phyloP scores from a whole-genome alignment of 2,797 vertebrate genomes.

The Chloroceryle amazona region DNA sequence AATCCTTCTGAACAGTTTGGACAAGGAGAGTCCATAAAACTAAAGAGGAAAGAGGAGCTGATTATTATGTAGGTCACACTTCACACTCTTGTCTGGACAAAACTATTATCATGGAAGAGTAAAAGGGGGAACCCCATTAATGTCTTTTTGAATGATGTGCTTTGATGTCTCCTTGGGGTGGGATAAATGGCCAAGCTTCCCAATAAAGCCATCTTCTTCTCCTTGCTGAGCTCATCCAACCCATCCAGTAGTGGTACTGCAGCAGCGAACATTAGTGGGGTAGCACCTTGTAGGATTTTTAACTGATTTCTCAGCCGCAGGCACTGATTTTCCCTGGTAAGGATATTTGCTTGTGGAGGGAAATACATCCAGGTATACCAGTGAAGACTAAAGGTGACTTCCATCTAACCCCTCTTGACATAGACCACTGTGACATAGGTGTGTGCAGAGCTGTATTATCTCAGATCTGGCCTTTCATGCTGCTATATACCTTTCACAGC shows the following conservation, averaged over 20 bases:
- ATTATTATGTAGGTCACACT: background rate
- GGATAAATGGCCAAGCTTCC: background rate
- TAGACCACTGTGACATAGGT: background rate
- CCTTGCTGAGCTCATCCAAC: background rate
- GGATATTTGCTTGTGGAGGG: background rate
- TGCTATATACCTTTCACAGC: background rate
- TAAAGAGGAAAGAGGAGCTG: background rate
- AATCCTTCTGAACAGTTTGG: background rate
- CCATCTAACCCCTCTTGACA: background rate
- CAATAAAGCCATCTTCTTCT: background rate
- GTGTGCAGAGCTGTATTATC: background rate
- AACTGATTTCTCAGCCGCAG: background rate
- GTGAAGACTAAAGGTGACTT: background rate
- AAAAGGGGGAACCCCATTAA: background rate
- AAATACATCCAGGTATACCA: background rate
- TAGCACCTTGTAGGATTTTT: fast-evolving
- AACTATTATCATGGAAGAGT: background rate
- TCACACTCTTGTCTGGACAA: background rate
- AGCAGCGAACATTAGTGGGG: background rate
- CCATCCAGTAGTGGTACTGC: fast-evolving
- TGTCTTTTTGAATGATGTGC: background rate
- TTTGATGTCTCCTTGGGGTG: background rate
- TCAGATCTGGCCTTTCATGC: background rate
- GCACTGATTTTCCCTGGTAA: background rate
- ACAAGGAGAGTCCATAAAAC: background rate